These are phyloP conservation scores for Helicoverpa zea DNA, from an alignment of 1,140 invertebrate genomes.

Conservation along the genomic window DNA sequence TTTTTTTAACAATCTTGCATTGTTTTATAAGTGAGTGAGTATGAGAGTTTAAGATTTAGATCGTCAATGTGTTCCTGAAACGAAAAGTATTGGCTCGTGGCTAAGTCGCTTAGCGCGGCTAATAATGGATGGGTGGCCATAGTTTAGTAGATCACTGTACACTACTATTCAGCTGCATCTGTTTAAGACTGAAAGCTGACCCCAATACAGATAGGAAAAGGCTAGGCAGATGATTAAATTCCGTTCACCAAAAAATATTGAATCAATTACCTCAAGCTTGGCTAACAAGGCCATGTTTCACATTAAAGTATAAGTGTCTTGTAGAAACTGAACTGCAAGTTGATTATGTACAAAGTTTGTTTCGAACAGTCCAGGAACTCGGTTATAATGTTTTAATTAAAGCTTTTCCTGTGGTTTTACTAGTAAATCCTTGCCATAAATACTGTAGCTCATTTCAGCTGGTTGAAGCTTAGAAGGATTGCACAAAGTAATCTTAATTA, in stretches of 20 bases:
- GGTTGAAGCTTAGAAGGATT: not conserved
- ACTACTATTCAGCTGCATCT: too few species aligned
- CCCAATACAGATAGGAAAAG: too few species aligned
- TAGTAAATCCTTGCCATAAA: conserved; percentile 28
- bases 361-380: conserved; percentile 14
- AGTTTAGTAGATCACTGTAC: too few species aligned
- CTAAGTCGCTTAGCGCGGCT: too few species aligned
- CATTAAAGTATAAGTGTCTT: conserved; percentile 11
- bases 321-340: conserved; percentile 9
- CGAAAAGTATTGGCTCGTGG: too few species aligned
- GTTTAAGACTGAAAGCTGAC: too few species aligned
- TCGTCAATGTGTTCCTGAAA: too few species aligned
- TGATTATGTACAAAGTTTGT: conserved; percentile 34
- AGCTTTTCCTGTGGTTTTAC: conserved; percentile 31
- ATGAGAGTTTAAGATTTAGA: too few species aligned
- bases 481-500: conserved; percentile 12
- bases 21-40: too few species aligned
- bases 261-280: not conserved
- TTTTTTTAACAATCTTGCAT: too few species aligned
- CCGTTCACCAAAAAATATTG: not conserved
- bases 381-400: conserved; percentile 39
- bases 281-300: conserved; percentile 9
- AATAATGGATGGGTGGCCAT: too few species aligned
- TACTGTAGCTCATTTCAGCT: not conserved
- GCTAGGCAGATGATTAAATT: too few species aligned